A percentile compares a stretch with the other conserved stretches of the same genome.
Evolutionary conservation across 2,797 vertebrate genomes (phyloP).

Genomic region (Tympanoctomys barrerae): DNA sequence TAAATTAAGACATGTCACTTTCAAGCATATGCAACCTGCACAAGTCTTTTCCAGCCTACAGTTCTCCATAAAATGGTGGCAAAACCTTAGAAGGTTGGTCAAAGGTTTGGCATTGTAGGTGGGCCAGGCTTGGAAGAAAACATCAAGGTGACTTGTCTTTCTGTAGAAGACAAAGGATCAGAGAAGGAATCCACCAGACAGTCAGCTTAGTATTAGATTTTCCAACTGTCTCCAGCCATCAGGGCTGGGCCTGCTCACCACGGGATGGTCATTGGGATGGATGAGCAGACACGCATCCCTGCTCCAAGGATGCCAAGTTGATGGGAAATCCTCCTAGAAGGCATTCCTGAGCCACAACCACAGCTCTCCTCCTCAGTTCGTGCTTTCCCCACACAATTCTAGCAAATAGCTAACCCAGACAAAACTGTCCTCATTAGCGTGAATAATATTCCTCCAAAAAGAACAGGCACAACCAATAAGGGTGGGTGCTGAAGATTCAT

Average conservation of each 20-base stretch:
- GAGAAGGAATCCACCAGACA: neutral
- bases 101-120: fast-evolving
- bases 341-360: neutral
- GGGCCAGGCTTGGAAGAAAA: neutral
- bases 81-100: fast-evolving
- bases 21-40: neutral
- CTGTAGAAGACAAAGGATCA: neutral
- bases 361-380: neutral
- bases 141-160: neutral
- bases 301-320: neutral
- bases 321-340: neutral
- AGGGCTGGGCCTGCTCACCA: neutral
- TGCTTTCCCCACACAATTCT: neutral
- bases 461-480: neutral
- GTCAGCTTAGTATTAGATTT: neutral
- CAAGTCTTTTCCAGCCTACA: neutral
- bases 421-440: neutral
- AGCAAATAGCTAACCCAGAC: neutral
- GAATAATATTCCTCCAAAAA: neutral
- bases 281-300: neutral
- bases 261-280: neutral
- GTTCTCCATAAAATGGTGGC: neutral
- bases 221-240: neutral
- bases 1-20: neutral
- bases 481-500: neutral